Percentiles rank a stretch among this genome's conserved stretches.
phyloP scores from a whole-genome alignment of 2,888 invertebrate species.

The Mayetiola destructor region DNA sequence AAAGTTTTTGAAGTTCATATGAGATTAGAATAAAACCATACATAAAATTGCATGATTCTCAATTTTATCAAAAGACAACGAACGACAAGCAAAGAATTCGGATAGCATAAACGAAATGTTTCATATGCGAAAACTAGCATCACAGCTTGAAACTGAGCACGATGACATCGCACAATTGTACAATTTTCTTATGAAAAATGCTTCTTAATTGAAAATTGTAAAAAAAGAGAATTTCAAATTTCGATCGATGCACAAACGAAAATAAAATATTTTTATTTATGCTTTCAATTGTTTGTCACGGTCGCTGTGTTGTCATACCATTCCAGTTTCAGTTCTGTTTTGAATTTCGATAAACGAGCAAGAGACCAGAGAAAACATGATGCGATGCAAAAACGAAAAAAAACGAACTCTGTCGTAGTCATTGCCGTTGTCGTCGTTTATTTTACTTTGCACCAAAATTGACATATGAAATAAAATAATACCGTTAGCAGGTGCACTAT shows the following conservation, averaged over 20 bases:
- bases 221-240: too few species aligned
- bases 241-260: neutral
- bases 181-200: slow-evolving; percentile 1
- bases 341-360: too few species aligned
- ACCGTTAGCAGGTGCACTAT: slow-evolving; percentile 11
- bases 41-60: neutral
- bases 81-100: too few species aligned
- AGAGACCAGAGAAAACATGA: too few species aligned
- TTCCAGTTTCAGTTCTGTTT: too few species aligned
- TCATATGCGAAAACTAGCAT: neutral
- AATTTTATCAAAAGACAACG: too few species aligned
- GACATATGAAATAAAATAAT: slow-evolving; percentile 6
- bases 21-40: too few species aligned
- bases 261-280: neutral
- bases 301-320: too few species aligned
- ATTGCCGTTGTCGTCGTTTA: neutral
- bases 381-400: too few species aligned
- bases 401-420: too few species aligned
- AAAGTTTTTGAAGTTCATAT: too few species aligned
- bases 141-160: neutral
- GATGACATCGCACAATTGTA: slow-evolving; percentile 1
- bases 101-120: neutral
- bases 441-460: neutral
- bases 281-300: neutral
- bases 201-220: neutral